Evolutionary conservation across 2,113 vertebrate genomes (phyloP), one percentile per base, ranked within the genome.

Genomic region (Hydrochoerus hydrochaeris): DNA sequence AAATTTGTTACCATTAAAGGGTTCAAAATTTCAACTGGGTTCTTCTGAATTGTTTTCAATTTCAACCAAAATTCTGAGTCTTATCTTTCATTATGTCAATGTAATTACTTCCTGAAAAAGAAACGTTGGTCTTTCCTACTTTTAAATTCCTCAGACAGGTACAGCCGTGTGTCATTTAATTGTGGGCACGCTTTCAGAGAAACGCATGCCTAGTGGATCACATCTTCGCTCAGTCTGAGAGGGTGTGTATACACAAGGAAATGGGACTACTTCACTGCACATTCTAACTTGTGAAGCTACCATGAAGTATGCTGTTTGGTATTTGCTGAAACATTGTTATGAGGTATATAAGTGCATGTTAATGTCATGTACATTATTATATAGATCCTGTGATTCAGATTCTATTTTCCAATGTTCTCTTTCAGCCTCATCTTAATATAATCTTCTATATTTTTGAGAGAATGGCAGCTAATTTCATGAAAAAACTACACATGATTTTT

Each of bases 341-440:
- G 28, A 28, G 6, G 19, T 52, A 3, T 12, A 6, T n/a, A 7
- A 16, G 13, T 67, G 12, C 35, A 35, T 13, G 7, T 90, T 82
- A 75, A 24, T 30, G 11, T 77, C 44, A 88, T 12, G 20, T 84
- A 24, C 0, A 26, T 38, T 69, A 26, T 14, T 69, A 26, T 14
- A 8, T 57, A 20, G 11, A n/a, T 77, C 16, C 14, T 81, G 11
- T 41, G 41, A 38, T 58, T 88, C n/a, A 49, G 52, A 52, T 60
- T 88, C 14, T 75, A 44, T 65, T 80, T 91, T 80, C n/a, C 84
- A 19, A 3, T 85, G 4, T 41, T 49, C 16, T 35, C 26, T 94
- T 88, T 91, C 20, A 52, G 6, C 41, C 44, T 78, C 77, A n/a
- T 62, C 46, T 88, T 91, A 30, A 52, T 32, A 49, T 80, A 91